Conservation (phyloP, 1,140 invertebrate species). For the Drosophila subpulchrella region DNA sequence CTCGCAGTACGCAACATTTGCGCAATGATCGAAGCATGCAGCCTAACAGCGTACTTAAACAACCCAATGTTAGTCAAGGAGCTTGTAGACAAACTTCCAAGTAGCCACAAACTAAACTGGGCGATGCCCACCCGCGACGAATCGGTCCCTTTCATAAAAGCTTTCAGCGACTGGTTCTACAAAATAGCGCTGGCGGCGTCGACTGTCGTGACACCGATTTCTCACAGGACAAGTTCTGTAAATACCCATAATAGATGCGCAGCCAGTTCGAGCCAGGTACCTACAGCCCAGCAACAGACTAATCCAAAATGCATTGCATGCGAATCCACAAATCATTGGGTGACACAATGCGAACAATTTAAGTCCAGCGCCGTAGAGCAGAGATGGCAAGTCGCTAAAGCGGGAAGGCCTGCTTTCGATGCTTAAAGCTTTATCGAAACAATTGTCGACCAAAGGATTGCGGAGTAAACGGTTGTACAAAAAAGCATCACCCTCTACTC, state of each 20-base stretch:
- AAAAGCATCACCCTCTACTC: neutral
- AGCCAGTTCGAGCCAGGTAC: too few relatives aligned
- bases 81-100: too few relatives aligned
- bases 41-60: neutral
- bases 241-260: too few relatives aligned
- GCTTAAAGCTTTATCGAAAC: neutral
- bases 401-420: slow-evolving; percentile 1
- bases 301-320: neutral
- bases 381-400: neutral
- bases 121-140: neutral
- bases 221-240: too few relatives aligned
- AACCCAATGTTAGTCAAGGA: too few relatives aligned
- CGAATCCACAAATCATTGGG: neutral
- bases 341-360: too few relatives aligned
- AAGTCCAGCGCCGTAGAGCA: neutral
- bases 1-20: slow-evolving; percentile 1
- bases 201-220: too few relatives aligned
- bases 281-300: too few relatives aligned
- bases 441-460: neutral
- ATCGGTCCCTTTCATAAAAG: neutral
- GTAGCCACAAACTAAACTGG: neutral
- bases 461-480: neutral
- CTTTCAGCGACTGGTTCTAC: neutral
- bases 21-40: neutral
- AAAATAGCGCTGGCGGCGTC: neutral